Percentiles rank a stretch among this genome's conserved stretches.
Conservation (phyloP, 1,140 invertebrate genomes). For the Micrasema minimum region DNA sequence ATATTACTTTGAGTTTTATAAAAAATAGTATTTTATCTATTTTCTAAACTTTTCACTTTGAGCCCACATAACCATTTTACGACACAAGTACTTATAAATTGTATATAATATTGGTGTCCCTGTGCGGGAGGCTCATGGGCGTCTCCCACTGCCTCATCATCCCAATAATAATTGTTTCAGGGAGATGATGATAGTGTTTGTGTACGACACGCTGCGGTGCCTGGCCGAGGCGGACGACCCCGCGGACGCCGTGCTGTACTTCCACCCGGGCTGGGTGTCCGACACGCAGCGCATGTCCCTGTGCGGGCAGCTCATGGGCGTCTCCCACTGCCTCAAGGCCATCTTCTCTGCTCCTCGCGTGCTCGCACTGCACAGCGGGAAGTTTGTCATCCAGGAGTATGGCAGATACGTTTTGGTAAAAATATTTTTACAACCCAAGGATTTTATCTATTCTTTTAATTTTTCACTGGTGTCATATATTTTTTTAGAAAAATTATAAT, state of each 20-base stretch:
- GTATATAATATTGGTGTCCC: no score
- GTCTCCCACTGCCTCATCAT: constrained; percentile 81
- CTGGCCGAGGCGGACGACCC: constrained; percentile 85
- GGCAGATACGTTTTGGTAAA: constrained; percentile 81
- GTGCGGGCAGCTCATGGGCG: constrained; percentile 85
- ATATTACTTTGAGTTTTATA: no score
- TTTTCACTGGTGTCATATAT: no score
- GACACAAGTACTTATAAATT: no score
- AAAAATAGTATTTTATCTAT: no score
- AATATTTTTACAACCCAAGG: no score
- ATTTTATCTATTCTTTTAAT: no score
- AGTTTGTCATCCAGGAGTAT: constrained; percentile 83
- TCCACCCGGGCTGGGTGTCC: constrained; percentile 87
- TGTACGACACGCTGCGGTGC: constrained; percentile 84
- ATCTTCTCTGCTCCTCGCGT: constrained; percentile 79
- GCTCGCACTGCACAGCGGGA: constrained; percentile 83
- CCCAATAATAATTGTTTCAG: constrained; percentile 63
- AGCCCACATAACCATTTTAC: no score
- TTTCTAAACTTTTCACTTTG: no score
- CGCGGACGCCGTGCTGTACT: constrained; percentile 87
- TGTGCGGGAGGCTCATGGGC: constrained; percentile 86
- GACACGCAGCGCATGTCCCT: constrained; percentile 81
- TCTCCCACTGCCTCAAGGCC: constrained; percentile 79
- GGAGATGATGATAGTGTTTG: constrained; percentile 89
- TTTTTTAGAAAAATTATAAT: no score